Base-by-base conservation (phyloP, 1,140 invertebrate species). In the Physella acuta region DNA sequence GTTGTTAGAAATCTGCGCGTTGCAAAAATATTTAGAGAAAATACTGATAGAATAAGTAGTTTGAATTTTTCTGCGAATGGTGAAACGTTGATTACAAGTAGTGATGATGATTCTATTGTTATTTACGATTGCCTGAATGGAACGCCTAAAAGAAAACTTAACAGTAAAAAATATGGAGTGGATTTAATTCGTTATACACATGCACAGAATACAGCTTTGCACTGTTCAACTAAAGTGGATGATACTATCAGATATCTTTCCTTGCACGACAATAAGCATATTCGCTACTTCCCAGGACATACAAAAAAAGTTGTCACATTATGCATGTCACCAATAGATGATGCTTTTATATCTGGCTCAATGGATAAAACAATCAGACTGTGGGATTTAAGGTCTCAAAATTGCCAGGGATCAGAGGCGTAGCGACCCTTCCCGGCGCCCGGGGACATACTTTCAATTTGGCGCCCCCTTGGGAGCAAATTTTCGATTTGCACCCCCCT, bases 61-160 rank as follows among this genome's bases (percentile, higher is more conserved):
- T 94, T 99, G 80, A 94, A 98, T 85, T 99, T 98, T 87, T 96
- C 95, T 49, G 90, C 93, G 0, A 94, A 90, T 84, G 97, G 97
- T 39, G 94, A 97, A 83, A 93, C 93, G 28, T 86, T 99, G 34
- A 97, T 99, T 81, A 96, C 95, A 0, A 98, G 96, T 78, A 97
- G 95, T 80, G 95, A 99, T 87, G 98, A 99, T 85, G 98, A 99
- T 86, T 97, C 98, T 85, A 99, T 99, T 77, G 94, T 98, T 28
- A 98, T 99, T 71, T 99, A 99, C 84, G 97, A 99, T 82, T 99
- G 97, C 84, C 93, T 98, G 84, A 98, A 96, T 80, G 98, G 97
- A 73, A 95, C 93, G 53, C 93, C 95, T 84, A 94, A 94, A 79
- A 89, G 94, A 65, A 96, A 95, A 24, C 91, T 99, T 1, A 98